Conservation (phyloP, 2,113 vertebrate genomes). For the Canis aureus region DNA sequence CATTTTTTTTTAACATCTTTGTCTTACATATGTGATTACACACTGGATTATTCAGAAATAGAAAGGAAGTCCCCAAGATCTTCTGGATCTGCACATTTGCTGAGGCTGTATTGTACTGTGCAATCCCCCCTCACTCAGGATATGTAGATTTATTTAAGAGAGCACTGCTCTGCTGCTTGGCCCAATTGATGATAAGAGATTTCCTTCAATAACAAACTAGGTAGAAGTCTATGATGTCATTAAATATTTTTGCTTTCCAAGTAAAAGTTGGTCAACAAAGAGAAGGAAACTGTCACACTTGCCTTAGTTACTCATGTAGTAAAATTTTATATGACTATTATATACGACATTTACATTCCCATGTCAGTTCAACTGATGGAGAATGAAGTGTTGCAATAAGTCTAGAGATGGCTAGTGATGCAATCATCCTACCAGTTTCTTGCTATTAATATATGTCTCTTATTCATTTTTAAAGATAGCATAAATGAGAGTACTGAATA, state of each 20-base stretch:
- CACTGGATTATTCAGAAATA: not conserved
- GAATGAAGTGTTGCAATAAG: conserved; percentile 87
- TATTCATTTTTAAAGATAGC: conserved; percentile 90
- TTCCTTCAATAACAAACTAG: not conserved
- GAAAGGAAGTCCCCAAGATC: not conserved
- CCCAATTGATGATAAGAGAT: not conserved
- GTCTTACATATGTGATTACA: not conserved
- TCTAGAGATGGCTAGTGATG: conserved; percentile 87
- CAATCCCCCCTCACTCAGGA: not conserved
- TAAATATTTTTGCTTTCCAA: conserved; percentile 10
- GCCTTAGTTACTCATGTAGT: conserved; percentile 57
- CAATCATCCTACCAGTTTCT: conserved; percentile 87
- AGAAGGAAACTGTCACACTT: conserved; percentile 34
- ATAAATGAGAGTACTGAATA: conserved; percentile 91
- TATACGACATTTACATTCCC: conserved; percentile 81
- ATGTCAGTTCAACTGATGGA: conserved; percentile 86
- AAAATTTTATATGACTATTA: conserved; percentile 83
- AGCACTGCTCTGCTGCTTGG: not conserved
- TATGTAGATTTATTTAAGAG: not conserved
- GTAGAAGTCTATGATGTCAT: not conserved
- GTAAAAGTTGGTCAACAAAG: conserved; percentile 72
- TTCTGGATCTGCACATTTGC: not conserved
- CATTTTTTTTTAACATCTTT: conserved; percentile 3
- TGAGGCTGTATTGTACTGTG: not conserved
- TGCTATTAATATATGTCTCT: conserved; percentile 91